Conservation (phyloP, 2,797 vertebrate genomes). For the Crenichthys baileyi region DNA sequence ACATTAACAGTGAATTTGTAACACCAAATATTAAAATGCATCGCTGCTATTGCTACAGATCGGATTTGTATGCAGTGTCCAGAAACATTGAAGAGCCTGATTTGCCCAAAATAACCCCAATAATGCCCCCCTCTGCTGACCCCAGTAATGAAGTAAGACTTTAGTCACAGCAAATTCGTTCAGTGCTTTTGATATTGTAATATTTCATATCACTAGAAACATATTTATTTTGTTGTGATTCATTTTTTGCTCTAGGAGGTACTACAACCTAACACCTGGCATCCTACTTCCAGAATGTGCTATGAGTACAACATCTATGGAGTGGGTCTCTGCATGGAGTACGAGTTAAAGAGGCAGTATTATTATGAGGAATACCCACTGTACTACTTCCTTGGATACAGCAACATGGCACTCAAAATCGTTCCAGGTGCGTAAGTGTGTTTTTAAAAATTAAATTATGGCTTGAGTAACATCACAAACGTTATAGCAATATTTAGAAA, state of each 20-base stretch:
- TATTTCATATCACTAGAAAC: neutral
- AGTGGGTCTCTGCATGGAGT: constrained; percentile 72
- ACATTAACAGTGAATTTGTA: neutral
- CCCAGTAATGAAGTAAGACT: neutral
- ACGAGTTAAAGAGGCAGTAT: constrained; percentile 68
- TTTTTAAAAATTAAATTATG: neutral
- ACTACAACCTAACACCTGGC: constrained; percentile 48
- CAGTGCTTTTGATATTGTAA: neutral
- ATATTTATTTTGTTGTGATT: neutral
- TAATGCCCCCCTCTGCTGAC: constrained; percentile 49
- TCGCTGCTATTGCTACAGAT: constrained; percentile 59
- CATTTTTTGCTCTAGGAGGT: constrained; percentile 31
- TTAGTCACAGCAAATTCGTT: constrained; percentile 53
- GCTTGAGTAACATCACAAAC: neutral
- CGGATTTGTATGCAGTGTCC: constrained; percentile 75
- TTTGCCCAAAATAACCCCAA: constrained; percentile 70
- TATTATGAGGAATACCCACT: constrained; percentile 78
- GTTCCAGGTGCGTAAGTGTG: constrained; percentile 69
- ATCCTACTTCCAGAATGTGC: constrained; percentile 62
- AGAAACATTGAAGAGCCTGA: constrained; percentile 76
- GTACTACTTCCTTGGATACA: constrained; percentile 80
- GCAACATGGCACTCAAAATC: constrained; percentile 60
- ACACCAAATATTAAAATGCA: neutral
- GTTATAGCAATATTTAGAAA: neutral
- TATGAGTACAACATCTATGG: constrained; percentile 67